Base-by-base conservation (phyloP, 2,797 vertebrate species). In the Pangasius mekongensis region DNA sequence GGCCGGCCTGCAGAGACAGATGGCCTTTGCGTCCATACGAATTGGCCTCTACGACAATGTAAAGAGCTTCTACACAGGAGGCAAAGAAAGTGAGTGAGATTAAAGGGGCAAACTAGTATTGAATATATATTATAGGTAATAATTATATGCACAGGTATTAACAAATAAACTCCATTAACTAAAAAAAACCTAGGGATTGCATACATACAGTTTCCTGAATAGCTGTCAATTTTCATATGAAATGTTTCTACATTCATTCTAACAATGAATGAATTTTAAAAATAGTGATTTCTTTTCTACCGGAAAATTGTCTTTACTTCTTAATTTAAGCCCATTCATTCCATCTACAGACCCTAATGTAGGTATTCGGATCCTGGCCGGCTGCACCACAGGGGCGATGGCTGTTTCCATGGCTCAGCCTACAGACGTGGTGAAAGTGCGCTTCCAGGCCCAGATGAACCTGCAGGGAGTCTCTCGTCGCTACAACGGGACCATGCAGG, bases 371-470 rank as follows among this genome's bases (percentile, higher is more conserved):
- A 97, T 98, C 91, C 93, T 96, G 64, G 97, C 97, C 0, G 97
- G 97, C 86, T 96, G 97, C 91, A 97, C 96, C 0, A 98, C 97
- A 0, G 97, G 97, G 0, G 97, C 97, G 1, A 94, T 97, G 95
- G 97, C 97, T 0, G 97, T 98, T 74, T 95, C 96, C 27, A 92
- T 97, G 2, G 97, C 97, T 5, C 97, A 98, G 89, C 97, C 97
- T 77, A 98, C 97, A 0, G 97, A 98, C 2, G 97, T 98, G 22
- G 97, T 97, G 80, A 97, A 98, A 93, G 97, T 98, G 91, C 93
- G 97, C 71, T 97, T 98, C 89, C 97, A 98, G 86, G 97, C 97
- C 0, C 97, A 97, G 94, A 95, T 94, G 94, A 97, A 95, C 85
- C 94, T 97, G 6, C 88, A 92, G 0, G 96, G 97, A 0, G 95